Conservation (phyloP, 1,140 invertebrate species). For the Drosophila albomicans region DNA sequence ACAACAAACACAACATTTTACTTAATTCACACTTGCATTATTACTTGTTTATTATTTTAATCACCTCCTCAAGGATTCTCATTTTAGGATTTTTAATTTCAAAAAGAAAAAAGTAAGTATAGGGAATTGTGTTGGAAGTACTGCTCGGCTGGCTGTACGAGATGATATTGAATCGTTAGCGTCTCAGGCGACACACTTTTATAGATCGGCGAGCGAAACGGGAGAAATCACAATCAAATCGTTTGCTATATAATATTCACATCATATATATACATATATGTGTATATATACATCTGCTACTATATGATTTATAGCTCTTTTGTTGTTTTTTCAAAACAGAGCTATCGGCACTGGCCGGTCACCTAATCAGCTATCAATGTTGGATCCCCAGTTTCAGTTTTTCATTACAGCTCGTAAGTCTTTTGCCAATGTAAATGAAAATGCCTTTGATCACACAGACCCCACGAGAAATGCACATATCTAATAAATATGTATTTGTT, state of each 20-base stretch:
- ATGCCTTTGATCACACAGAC: too few species aligned
- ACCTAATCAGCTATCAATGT: conserved; percentile 58
- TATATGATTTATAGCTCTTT: conserved; percentile 75
- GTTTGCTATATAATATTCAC: conserved; percentile 33
- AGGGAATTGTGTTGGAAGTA: conserved; percentile 29
- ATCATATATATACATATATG: conserved; percentile 12
- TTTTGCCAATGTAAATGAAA: neutral
- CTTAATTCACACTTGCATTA: neutral
- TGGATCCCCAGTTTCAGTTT: conserved; percentile 11
- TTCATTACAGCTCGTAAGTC: neutral
- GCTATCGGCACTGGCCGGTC: conserved; percentile 20
- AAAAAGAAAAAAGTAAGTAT: neutral
- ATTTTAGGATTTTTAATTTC: conserved; percentile 41
- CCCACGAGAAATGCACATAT: neutral
- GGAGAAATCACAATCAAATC: conserved; percentile 64
- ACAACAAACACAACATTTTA: conserved; percentile 1
- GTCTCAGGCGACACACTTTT: conserved; percentile 52
- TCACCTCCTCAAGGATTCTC: conserved; percentile 76
- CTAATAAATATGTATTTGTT: neutral
- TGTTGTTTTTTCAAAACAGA: conserved; percentile 70
- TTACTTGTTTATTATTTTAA: neutral
- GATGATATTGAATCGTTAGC: conserved; percentile 63
- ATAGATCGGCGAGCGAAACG: conserved; percentile 59
- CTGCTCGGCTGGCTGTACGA: conserved; percentile 34
- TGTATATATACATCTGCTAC: conserved; percentile 26